Percentiles rank a stretch among this genome's conserved stretches.
Evolutionary conservation across 2,797 vertebrate species (phyloP).

Genomic region (Poliocrania exsul): DNA sequence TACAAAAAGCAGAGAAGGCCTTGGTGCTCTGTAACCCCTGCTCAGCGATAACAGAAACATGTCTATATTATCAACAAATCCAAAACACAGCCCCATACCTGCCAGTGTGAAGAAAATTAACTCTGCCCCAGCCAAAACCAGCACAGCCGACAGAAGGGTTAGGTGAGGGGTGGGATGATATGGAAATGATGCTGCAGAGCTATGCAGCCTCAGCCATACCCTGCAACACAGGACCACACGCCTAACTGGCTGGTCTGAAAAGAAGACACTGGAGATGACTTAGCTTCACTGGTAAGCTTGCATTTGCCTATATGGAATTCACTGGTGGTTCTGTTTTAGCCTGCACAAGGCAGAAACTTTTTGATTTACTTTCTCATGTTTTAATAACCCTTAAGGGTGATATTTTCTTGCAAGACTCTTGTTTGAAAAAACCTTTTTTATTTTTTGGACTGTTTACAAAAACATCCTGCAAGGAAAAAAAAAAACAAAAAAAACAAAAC

Average conservation of each 20-base stretch:
- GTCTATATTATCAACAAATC: background rate
- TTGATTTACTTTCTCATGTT: background rate
- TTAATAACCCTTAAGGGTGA: background rate
- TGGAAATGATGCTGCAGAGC: background rate
- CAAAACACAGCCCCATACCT: too few species aligned
- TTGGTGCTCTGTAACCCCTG: background rate
- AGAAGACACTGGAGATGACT: background rate
- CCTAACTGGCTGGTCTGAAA: background rate
- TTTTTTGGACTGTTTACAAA: background rate
- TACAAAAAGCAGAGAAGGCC: background rate
- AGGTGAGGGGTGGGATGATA: accelerated
- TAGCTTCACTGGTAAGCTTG: background rate
- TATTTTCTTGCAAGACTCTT: background rate
- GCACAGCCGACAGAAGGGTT: background rate
- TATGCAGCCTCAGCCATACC: background rate
- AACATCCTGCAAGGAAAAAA: background rate
- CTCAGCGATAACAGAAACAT: background rate
- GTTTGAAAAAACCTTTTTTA: background rate
- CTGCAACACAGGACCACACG: background rate
- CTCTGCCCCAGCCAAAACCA: background rate
- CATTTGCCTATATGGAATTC: background rate
- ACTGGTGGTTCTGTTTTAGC: background rate
- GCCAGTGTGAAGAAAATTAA: background rate
- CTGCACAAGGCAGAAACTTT: background rate
- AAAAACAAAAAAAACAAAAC: background rate